A percentile compares a stretch with the other conserved stretches of the same genome.
Conservation (phyloP, 2,888 invertebrate genomes). For the Tetheella fluctuosa region DNA sequence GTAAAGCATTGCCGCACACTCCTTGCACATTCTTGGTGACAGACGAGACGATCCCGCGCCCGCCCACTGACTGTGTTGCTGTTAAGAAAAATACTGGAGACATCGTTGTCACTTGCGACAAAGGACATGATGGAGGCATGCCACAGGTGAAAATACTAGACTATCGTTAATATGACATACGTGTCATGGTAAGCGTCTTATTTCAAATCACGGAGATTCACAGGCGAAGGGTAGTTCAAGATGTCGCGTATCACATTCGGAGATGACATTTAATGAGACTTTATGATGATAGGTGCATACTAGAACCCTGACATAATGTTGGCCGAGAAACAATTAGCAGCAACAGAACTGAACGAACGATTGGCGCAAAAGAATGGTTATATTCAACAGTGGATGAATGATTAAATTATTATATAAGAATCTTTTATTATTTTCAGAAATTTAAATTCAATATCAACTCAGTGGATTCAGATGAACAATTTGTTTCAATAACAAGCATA, state of each 20-base stretch:
- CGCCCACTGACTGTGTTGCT: conserved; percentile 63
- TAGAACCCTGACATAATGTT: too few relatives aligned
- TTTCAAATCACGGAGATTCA: too few relatives aligned
- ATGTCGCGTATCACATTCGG: too few relatives aligned
- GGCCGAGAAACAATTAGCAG: too few relatives aligned
- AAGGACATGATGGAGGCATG: conserved; percentile 72
- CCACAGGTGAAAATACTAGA: conserved; percentile 54
- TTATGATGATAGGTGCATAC: too few relatives aligned
- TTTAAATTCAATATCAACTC: conserved; percentile 67
- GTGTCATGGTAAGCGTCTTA: too few relatives aligned
- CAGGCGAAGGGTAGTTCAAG: too few relatives aligned
- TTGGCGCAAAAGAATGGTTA: too few relatives aligned
- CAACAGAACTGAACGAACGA: too few relatives aligned
- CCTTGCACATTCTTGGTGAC: conserved; percentile 69
- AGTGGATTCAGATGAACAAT: conserved; percentile 51
- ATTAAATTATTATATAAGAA: not conserved
- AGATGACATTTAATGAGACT: too few relatives aligned
- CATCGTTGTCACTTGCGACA: conserved; percentile 62
- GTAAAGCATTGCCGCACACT: conserved; percentile 45
- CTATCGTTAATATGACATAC: too few relatives aligned
- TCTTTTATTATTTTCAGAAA: conserved; percentile 56
- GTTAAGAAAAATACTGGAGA: conserved; percentile 47
- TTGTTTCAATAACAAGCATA: conserved; percentile 65
- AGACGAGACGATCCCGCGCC: conserved; percentile 69
- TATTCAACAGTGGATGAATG: too few relatives aligned